Conservation (phyloP, 2,113 vertebrate species). For the Eretmochelys imbricata region DNA sequence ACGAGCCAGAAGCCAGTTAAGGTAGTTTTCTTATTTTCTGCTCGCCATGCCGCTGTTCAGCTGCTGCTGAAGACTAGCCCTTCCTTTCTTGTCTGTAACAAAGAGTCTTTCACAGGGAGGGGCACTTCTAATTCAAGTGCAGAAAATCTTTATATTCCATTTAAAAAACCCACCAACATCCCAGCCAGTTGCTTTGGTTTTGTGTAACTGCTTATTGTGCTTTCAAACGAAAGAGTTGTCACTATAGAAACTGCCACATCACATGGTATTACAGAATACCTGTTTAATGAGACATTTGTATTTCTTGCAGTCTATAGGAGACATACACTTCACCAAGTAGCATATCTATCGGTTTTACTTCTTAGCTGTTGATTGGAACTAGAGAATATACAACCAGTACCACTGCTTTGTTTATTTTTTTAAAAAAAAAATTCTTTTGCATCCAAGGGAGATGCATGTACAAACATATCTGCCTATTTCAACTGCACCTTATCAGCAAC, state of each 20-base stretch:
- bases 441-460: not conserved
- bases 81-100: conserved; percentile 20
- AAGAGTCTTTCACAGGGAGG: conserved; percentile 47
- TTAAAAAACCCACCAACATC: not conserved
- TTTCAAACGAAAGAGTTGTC: conserved; percentile 64
- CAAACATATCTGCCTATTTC: not conserved
- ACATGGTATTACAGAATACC: not conserved
- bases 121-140: conserved; percentile 49
- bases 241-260: conserved; percentile 77
- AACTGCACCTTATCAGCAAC: not conserved
- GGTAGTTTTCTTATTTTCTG: not conserved
- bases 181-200: conserved; percentile 47
- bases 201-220: conserved; percentile 35
- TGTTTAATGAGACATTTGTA: conserved; percentile 19
- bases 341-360: not conserved
- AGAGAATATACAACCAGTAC: not conserved
- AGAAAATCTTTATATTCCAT: conserved; percentile 58
- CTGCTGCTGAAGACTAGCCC: not conserved
- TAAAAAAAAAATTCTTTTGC: not conserved
- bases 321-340: not conserved
- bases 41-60: not conserved
- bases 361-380: not conserved
- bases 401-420: not conserved
- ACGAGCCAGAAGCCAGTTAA: not conserved
- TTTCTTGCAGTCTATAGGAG: not conserved